Base-by-base conservation (phyloP, 2,113 vertebrate species). In the Agelaius phoeniceus region DNA sequence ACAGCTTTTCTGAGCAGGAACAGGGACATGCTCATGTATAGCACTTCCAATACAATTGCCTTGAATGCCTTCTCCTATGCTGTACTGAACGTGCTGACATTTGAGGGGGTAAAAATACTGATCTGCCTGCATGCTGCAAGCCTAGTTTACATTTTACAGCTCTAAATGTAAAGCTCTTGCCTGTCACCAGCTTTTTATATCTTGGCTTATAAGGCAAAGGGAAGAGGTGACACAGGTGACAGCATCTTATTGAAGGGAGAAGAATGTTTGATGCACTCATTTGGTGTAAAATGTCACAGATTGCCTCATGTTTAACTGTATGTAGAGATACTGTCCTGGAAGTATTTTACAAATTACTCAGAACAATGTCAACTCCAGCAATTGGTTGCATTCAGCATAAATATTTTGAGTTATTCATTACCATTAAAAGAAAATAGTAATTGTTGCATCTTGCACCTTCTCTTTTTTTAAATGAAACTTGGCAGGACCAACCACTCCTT, bases 321-420 rank as follows among this genome's bases (percentile, higher is more conserved):
- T 1, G 3, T 57, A 52, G 35, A 82, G 7, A 39, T 31, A 22
- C 0, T 78, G 37, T 57, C 33, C 57, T 82, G 52, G 15, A 72
- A 89, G 2, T 35, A 30, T 48, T 91, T 37, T 82, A 22, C 11
- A 37, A 26, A 46, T 91, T 87, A 59, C 35, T 84, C 11, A 21
- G 52, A 90, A 44, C 43, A 49, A 9, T 13, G 12, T 78, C 37
- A 90, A 3, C 57, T 91, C 33, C 44, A 75, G 69, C 48, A 81
- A 11, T 30, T 61, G 61, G 44, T 87, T 61, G 62, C 28, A 19
- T 82, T 87, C 58, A 46, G 30, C 31, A 23, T 61, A 91, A 97
- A 94, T 89, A 69, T 82, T 95, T 95, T 35, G 54, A 76, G 62
- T 75, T 92, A 17, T 8, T 84, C 27, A 48, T 85, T 85, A 61